Evolutionary conservation across 2,797 vertebrate genomes (phyloP), one percentile per base, ranked within the genome.

Genomic region (Coranthus polyacanthus): DNA sequence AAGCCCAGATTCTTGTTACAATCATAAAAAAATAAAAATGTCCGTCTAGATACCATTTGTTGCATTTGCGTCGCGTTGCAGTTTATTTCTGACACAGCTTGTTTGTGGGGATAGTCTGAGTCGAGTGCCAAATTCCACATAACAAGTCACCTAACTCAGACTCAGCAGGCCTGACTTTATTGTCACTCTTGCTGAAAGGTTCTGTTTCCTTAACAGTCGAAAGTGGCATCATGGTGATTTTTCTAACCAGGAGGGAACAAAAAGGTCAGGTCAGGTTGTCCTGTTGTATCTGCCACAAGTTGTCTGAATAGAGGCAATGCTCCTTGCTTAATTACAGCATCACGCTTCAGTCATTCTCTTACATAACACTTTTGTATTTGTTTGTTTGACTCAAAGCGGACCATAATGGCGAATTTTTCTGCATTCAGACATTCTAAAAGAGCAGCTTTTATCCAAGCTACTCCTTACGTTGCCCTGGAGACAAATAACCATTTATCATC

Each of bases 401-500:
- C 61, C 45, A 67, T 73, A 83, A 84, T 80, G 71, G 62, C 38
- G 60, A 56, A 3, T 77, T 88, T 85, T 79, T 67, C 70, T 60
- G 62, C 16, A 41, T 77, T 78, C 73, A 82, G 78, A 59, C 42
- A 46, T 80, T 77, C 82, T 84, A 88, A 82, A 88, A 56, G 78
- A 71, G 53, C 61, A 47, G 76, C 76, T 84, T 81, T 87, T 68
- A 84, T 84, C 57, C 68, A 45, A 47, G 62, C 79, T 79, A 56
- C 70, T 85, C 74, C 80, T 79, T 42, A 47, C 39, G 92, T 94
- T 93, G 88, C 92, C 93, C 81, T 82, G 88, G 93, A 92, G 92
- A 94, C 89, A 63, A 81, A 84, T 57, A 65, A 78, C 82, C 68
- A 6, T 67, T 68, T 62, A 80, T 75, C 81, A 68, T 79, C 49